Conservation (phyloP, 2,888 invertebrate species). For the Patella caerulea region DNA sequence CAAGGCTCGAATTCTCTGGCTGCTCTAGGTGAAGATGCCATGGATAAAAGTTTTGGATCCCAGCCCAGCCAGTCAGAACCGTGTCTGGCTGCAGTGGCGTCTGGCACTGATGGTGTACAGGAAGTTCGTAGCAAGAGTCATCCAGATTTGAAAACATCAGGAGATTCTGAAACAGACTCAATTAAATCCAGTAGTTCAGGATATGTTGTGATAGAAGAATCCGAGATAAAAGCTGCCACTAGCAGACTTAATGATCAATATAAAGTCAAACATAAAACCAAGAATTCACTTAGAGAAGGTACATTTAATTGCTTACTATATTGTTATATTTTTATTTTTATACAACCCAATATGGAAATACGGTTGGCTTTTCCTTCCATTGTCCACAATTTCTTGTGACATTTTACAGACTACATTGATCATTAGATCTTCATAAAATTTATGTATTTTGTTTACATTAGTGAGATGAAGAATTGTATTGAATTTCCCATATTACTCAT, state of each 20-base stretch:
- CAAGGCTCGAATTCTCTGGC: slow-evolving; percentile 52
- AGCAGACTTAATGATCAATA: slow-evolving; percentile 42
- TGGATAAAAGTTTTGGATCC: slow-evolving; percentile 16
- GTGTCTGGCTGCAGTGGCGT: slow-evolving; percentile 22
- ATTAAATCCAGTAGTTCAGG: slow-evolving; percentile 81
- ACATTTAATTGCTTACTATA: not conserved
- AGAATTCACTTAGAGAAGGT: slow-evolving; percentile 62
- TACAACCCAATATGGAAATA: too few species aligned
- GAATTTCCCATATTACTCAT: too few species aligned
- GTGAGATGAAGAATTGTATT: too few species aligned
- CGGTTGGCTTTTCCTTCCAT: too few species aligned
- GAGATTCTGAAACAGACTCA: slow-evolving; percentile 30
- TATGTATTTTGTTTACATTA: too few species aligned
- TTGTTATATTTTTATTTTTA: too few species aligned
- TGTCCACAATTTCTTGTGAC: too few species aligned
- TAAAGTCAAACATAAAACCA: slow-evolving; percentile 54
- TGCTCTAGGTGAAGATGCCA: slow-evolving; percentile 33
- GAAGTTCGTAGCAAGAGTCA: slow-evolving; percentile 40
- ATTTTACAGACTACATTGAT: too few species aligned
- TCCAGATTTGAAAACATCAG: slow-evolving; percentile 37
- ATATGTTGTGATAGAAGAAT: slow-evolving; percentile 81
- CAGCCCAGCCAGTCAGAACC: slow-evolving; percentile 34
- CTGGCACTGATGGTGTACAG: slow-evolving; percentile 12
- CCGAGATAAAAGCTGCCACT: slow-evolving; percentile 66
- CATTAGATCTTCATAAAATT: too few species aligned